Evolutionary conservation across 2,797 vertebrate genomes (phyloP).

Genomic region (Darevskia nairensis): DNA sequence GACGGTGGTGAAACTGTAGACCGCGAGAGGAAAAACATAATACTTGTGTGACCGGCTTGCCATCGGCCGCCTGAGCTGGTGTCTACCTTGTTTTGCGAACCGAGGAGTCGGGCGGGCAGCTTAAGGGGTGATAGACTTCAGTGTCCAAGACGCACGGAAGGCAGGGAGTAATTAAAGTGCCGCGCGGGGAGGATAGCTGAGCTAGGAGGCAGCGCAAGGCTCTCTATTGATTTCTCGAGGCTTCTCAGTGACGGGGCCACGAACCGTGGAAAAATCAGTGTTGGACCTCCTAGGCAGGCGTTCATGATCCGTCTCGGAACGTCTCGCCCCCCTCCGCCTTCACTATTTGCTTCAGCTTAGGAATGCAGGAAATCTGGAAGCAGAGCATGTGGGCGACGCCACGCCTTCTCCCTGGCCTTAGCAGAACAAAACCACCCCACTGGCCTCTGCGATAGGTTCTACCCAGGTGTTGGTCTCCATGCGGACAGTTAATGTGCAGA

Average conservation of each 20-base stretch:
- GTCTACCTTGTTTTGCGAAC: conserved; percentile 84
- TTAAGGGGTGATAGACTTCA: conserved; percentile 76
- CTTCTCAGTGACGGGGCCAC: conserved; percentile 44
- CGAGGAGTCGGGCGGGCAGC: conserved; percentile 80
- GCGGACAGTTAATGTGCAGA: too few relatives aligned
- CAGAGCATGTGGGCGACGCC: accelerated
- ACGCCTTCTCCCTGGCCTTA: not conserved
- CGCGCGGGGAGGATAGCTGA: conserved; percentile 37
- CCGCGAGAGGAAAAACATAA: conserved; percentile 94
- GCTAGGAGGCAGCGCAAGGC: conserved; percentile 49
- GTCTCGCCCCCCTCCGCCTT: not conserved
- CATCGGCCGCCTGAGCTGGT: conserved; percentile 82
- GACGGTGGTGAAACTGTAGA: conserved; percentile 92
- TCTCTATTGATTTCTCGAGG: conserved; percentile 47
- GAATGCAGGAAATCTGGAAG: not conserved
- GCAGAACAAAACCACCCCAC: too few relatives aligned
- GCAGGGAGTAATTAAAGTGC: conserved; percentile 76
- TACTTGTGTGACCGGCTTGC: conserved; percentile 96
- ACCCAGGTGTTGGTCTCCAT: too few relatives aligned
- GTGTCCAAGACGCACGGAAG: conserved; percentile 67
- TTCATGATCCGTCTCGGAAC: conserved; percentile 31
- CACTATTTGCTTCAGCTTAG: not conserved
- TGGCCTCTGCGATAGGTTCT: not conserved
- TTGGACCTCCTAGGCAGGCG: conserved; percentile 21
- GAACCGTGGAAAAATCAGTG: conserved; percentile 35